Evolutionary conservation across 1,140 invertebrate genomes (phyloP), one percentile per base, ranked within the genome.

Genomic region (Oedothorax gibbosus): DNA sequence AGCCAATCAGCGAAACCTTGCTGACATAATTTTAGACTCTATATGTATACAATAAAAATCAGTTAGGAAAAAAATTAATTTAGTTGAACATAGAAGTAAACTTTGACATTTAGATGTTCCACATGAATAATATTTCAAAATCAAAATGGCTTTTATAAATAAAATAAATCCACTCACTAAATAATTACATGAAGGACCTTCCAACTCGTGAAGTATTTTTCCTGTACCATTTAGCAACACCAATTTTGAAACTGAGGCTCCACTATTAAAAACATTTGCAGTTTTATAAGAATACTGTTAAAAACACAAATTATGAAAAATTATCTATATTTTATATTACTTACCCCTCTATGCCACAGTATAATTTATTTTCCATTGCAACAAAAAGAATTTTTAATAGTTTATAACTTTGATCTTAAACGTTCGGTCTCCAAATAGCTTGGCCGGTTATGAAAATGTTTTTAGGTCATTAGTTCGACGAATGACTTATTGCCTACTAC

Each of bases 181-280:
- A 88, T 96, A 94, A 90, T 97, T 98, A 9, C 95, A 96, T 53
- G 93, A 92, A 15, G 93, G 93, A 0, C 95, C 95, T 85, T 92
- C 91, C 92, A 88, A 90, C 87, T 91, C 91, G 0, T 92, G 92
- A 14, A 97, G 87, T 62, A 93, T 91, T 60, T 93, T 90, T 0
- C 96, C 96, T 75, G 91, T 90, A 54, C 92, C 92, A 88, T 95
- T 92, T 83, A 95, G 92, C 64, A 97, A 93, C 56, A 95, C 92
- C 21, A 96, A 90, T 76, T 93, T 94, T 3, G 96, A 96, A 88
- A 95, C 93, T 49, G 96, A 96, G 49, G 93, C 95, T 53, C 96
- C 96, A 15, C 96, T 97, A 89, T 68, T 62, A 86, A 65, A 65
- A 76, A 12, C 7, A 54, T 11, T 72, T 62, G 8, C 50, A 12